A percentile compares a stretch with the other conserved stretches of the same genome.
These are phyloP conservation scores for Catagonus wagneri DNA, from an alignment of 2,113 vertebrate species.

Conservation along the genomic window DNA sequence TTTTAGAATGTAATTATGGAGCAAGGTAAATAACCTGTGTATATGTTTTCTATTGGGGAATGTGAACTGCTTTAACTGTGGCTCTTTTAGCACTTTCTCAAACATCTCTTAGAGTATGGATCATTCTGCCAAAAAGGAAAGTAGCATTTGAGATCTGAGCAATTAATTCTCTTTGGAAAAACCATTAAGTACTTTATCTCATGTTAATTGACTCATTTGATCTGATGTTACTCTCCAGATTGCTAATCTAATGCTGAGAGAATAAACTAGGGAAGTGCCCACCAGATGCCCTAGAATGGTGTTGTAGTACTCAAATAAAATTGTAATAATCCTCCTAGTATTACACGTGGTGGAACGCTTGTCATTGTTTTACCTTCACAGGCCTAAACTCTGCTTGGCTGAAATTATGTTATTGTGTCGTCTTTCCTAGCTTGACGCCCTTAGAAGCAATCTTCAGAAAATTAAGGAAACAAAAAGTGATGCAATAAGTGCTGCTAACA, in stretches of 20 bases:
- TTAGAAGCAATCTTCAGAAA: slow-evolving; percentile 89
- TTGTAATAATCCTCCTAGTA: neutral
- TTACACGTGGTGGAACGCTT: slow-evolving; percentile 12
- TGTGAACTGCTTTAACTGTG: slow-evolving; percentile 1
- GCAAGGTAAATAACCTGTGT: neutral
- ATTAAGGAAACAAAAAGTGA: slow-evolving; percentile 88
- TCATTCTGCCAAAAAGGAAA: slow-evolving; percentile 60
- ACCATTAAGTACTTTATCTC: neutral
- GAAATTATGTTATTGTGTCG: slow-evolving; percentile 69
- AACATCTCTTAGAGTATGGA: neutral
- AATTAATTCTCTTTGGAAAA: slow-evolving; percentile 39
- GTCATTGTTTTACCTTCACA: slow-evolving; percentile 24
- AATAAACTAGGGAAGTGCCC: neutral
- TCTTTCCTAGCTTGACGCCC: slow-evolving; percentile 90
- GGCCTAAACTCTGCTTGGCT: neutral
- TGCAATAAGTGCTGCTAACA: slow-evolving; percentile 89
- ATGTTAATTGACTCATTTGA: neutral
- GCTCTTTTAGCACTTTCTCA: neutral
- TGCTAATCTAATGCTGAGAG: neutral
- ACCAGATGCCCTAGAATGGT: neutral
- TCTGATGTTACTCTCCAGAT: slow-evolving; percentile 37
- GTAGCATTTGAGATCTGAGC: slow-evolving; percentile 26
- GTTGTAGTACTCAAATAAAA: neutral
- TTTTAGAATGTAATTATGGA: slow-evolving; percentile 13
- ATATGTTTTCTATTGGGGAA: neutral